Conservation (phyloP, 2,113 vertebrate species). For the human region GRCh38 chr2:8367001-8367500, state of each 20-base stretch:
- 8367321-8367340: neutral
- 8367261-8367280: neutral
- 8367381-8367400: neutral
- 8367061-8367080: rapidly evolving
- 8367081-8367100: neutral
- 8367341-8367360: neutral
- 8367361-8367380: rapidly evolving
- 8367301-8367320: neutral
- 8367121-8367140: neutral
- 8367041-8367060: rapidly evolving
- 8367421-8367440: neutral
- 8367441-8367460: neutral
- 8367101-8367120: neutral
- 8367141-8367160: neutral
- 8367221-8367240: neutral
- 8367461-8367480: too few relatives aligned
- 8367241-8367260: too few relatives aligned
- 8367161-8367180: neutral
- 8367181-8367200: neutral
- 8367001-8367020: neutral
- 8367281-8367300: neutral
- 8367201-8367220: rapidly evolving
- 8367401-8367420: rapidly evolving
- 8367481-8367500: too few relatives aligned
- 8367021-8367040: neutral